These are phyloP conservation scores for Achlya flavicornis DNA, from an alignment of 2,888 invertebrate species.

Conservation along the genomic window DNA sequence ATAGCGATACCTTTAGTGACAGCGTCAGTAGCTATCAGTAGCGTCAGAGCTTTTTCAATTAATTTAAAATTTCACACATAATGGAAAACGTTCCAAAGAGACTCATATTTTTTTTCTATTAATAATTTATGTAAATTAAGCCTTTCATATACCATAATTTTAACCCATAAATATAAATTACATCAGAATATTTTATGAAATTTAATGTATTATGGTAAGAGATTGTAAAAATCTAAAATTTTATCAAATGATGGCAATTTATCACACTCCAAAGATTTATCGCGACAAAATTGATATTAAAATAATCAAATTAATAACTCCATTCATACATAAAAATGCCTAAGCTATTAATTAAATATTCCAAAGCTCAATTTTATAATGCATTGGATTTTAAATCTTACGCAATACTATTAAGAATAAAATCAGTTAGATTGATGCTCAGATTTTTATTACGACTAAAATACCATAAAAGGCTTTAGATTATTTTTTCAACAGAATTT, in stretches of 20 bases:
- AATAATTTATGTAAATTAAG: too few species aligned
- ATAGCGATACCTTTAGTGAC: too few species aligned
- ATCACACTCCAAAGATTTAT: slow-evolving; percentile 17
- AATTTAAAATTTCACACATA: too few species aligned
- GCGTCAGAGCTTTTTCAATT: too few species aligned
- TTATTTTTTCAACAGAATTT: too few species aligned
- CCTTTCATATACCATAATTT: too few species aligned
- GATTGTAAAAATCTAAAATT: neutral
- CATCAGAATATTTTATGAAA: neutral
- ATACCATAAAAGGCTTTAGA: too few species aligned
- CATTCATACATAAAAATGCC: slow-evolving; percentile 14
- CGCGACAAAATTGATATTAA: slow-evolving; percentile 15
- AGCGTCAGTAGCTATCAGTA: too few species aligned
- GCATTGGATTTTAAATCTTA: neutral
- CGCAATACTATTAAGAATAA: neutral
- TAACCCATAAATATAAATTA: too few species aligned
- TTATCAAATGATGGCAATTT: slow-evolving; percentile 13
- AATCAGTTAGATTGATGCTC: neutral
- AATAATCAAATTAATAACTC: slow-evolving; percentile 12
- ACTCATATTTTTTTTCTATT: too few species aligned
- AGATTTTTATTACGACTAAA: too few species aligned
- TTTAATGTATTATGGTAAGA: neutral
- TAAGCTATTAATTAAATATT: slow-evolving; percentile 6
- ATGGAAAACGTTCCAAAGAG: too few species aligned
- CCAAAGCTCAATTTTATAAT: neutral